phyloP scores from a whole-genome alignment of 2,888 invertebrate species.

The Phortica okadai region DNA sequence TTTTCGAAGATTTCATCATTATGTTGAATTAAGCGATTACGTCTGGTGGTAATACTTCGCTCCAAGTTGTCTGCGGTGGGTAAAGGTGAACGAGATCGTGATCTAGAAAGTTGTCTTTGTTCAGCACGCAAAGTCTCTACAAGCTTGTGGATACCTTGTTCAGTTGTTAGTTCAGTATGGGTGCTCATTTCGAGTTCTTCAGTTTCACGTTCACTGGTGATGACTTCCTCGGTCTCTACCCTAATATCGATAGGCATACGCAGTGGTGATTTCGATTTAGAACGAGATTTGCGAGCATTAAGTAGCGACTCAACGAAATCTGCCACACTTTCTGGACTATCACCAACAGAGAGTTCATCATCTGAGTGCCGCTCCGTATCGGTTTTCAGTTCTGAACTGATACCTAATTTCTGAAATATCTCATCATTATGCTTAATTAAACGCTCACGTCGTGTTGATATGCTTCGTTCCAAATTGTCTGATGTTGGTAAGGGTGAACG shows the following conservation, averaged over 20 bases:
- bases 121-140: constrained; percentile 38
- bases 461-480: constrained; percentile 53
- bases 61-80: constrained; percentile 62
- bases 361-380: constrained; percentile 12
- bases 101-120: constrained; percentile 46
- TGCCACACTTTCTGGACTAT: constrained; percentile 22
- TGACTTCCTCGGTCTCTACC: neutral
- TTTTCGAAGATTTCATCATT: constrained; percentile 46
- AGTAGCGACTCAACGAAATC: constrained; percentile 55
- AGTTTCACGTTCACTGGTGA: neutral
- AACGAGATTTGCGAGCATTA: constrained; percentile 52
- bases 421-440: constrained; percentile 59
- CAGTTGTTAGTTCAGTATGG: neutral
- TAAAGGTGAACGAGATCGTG: constrained; percentile 60
- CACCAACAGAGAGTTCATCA: neutral
- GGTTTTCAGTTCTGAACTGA: constrained; percentile 37
- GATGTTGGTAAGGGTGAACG: constrained; percentile 56
- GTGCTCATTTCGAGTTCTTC: neutral
- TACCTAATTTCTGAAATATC: constrained; percentile 49
- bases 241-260: neutral
- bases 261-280: constrained; percentile 38
- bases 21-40: constrained; percentile 43
- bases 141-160: neutral
- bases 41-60: constrained; percentile 49
- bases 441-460: constrained; percentile 47